These are phyloP conservation scores for Corvus hawaiiensis DNA, from an alignment of 2,113 vertebrate genomes.

Conservation along the genomic window DNA sequence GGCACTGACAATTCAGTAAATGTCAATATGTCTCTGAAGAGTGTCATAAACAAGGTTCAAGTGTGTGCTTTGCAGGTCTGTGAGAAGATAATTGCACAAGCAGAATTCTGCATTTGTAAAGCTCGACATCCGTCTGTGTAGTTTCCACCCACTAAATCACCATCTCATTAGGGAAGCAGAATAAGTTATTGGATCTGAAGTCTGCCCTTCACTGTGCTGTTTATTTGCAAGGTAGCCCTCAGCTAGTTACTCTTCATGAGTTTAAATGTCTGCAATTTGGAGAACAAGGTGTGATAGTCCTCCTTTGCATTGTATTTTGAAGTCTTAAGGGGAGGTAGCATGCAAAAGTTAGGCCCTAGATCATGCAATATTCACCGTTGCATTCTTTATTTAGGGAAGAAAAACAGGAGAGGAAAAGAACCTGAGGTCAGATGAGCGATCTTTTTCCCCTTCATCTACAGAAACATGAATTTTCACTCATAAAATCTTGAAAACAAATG, in stretches of 20 bases:
- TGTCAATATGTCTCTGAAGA: rapidly evolving
- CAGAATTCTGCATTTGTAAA: not conserved
- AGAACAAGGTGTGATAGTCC: not conserved
- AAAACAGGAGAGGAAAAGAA: not conserved
- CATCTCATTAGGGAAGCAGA: not conserved
- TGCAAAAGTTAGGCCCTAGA: not conserved
- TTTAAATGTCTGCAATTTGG: not conserved
- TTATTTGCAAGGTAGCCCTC: not conserved
- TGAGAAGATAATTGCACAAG: not conserved
- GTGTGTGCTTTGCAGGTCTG: not conserved
- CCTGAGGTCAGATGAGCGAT: not conserved
- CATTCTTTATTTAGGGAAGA: not conserved
- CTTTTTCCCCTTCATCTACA: not conserved
- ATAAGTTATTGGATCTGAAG: not conserved
- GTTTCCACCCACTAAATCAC: not conserved
- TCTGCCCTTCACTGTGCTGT: not conserved
- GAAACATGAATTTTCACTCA: not conserved
- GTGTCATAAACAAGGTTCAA: not conserved
- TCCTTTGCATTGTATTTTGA: not conserved
- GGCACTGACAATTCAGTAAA: not conserved
- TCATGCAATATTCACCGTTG: not conserved
- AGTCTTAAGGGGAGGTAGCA: not conserved
- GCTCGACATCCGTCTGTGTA: rapidly evolving
- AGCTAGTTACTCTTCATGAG: not conserved
- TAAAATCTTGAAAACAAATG: not conserved